Base-by-base conservation (phyloP, 2,113 vertebrate genomes). In the Gila orcuttii region DNA sequence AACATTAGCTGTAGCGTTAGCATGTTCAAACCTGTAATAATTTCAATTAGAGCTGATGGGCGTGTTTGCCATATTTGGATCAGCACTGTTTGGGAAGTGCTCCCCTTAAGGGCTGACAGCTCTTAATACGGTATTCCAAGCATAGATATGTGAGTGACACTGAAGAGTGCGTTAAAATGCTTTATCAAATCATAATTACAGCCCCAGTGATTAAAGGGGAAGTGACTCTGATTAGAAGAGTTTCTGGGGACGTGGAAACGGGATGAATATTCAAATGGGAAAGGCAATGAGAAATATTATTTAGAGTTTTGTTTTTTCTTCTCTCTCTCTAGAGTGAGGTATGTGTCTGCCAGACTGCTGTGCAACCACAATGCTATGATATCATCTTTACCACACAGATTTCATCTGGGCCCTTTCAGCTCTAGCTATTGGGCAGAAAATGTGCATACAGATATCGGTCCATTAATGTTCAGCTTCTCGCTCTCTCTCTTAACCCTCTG, bases 171-270 rank as follows among this genome's bases (percentile, higher is more conserved):
- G 90, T 90, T 90, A 92, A 93, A 94, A 93, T 92, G 91, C 90
- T 93, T 94, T 95, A 94, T 95, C 95, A 95, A 93, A 93, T 93
- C 90, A 88, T 94, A 95, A 96, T 95, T 94, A 95, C 90, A 94
- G 90, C 89, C 85, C 85, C 90, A 92, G 92, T 94, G 93, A 95
- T 95, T 95, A 95, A 94, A 94, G 92, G 91, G 93, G 94, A 94
- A 93, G 94, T 94, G 93, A 93, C 91, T 94, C 92, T 94, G 94
- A 95, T 95, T 94, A 94, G 91, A 87, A 93, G 91, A 94, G 92
- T 93, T 91, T 89, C 87, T 87, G 92, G 92, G 93, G 91, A 93
- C 89, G 91, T 90, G 93, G 93, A 93, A 92, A 91, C 82, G 77
- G 90, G 92, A 94, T 94, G 93, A 94, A 94, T 95, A 95, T 95